Evolutionary conservation across 2,888 invertebrate species (phyloP), one percentile per base, ranked within the genome.

Genomic region (Aricia artaxerxes): DNA sequence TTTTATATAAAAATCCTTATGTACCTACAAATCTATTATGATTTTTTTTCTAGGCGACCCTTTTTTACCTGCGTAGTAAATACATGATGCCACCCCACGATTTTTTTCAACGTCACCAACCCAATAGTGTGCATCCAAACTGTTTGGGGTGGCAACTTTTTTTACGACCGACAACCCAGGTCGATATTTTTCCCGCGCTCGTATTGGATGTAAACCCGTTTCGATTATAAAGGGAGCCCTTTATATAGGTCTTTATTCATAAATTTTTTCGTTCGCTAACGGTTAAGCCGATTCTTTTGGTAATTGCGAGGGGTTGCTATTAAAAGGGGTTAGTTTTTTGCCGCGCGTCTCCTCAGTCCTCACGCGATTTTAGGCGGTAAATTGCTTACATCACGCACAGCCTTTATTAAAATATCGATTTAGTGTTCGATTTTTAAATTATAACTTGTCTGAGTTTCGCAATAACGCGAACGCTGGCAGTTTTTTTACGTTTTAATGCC

Each of bases 191-290:
- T 92, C 89, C 91, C 90, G 90, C 91, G 87, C 87, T 82, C 84
- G 89, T 88, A 92, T 91, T 90, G 89, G 90, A 87, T 86, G 86
- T 83, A 81, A 87, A 90, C 91, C 87, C 86, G 89, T 88, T 88
- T 83, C 83, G 78, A 73, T 82, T 88, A 92, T 92, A 92, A 93
- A 90, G 85, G 84, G 85, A 85, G 86, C 88, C 89, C 89, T 91
- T 90, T 93, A 92, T 92, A 86, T 92, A 91, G 88, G 90, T 87
- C 86, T 86, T 89, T 91, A 91, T 93, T 92, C 92, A 90, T 92
- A 88, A 87, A 89, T 91, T 93, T 92, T 93, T 92, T 91, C 88
- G 86, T 86, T 83, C 85, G 86, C 83, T 91, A 93, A 94, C 93
- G 93, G 94, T 91, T 87, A 87, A 84, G 87, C 81, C 89, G 89